Evolutionary conservation across 1,140 invertebrate species (phyloP).

Genomic region (Lanistes nyassanus): DNA sequence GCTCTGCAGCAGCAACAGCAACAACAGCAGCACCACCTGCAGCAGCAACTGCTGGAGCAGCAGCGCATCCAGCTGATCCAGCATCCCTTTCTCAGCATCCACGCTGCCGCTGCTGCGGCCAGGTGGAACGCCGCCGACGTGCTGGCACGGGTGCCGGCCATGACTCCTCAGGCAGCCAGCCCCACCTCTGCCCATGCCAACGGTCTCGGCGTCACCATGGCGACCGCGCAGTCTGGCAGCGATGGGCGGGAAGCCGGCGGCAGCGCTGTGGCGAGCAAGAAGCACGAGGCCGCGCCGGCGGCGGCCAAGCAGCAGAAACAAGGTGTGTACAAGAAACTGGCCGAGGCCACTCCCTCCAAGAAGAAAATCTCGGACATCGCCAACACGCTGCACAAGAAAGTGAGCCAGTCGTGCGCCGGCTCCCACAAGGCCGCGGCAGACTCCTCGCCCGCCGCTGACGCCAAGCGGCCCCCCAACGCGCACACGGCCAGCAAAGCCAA

Average conservation of each 20-base stretch:
- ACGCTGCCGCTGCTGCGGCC: not conserved
- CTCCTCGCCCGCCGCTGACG: not conserved
- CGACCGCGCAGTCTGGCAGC: not conserved
- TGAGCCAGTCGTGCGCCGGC: constrained; percentile 3
- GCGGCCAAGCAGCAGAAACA: not conserved
- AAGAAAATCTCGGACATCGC: constrained; percentile 33
- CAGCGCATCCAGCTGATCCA: not conserved
- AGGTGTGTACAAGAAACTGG: not conserved
- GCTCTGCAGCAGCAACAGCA: constrained; percentile 11
- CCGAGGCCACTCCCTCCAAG: constrained; percentile 10
- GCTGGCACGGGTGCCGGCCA: not conserved
- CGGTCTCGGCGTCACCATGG: not conserved
- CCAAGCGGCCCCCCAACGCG: constrained; percentile 10
- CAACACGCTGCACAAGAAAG: constrained; percentile 25
- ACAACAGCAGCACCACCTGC: constrained; percentile 7
- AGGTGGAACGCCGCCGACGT: not conserved
- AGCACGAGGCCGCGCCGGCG: not conserved
- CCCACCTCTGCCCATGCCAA: no score
- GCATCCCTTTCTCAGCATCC: constrained; percentile 5
- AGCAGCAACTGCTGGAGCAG: not conserved
- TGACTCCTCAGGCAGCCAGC: no score
- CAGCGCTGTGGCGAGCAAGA: not conserved
- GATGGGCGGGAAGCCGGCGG: not conserved
- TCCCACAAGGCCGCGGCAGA: not conserved
- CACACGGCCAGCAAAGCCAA: not conserved